A percentile compares a stretch with the other conserved stretches of the same genome.
Conservation (phyloP, 2,113 vertebrate genomes). For the Dasyornis broadbenti region DNA sequence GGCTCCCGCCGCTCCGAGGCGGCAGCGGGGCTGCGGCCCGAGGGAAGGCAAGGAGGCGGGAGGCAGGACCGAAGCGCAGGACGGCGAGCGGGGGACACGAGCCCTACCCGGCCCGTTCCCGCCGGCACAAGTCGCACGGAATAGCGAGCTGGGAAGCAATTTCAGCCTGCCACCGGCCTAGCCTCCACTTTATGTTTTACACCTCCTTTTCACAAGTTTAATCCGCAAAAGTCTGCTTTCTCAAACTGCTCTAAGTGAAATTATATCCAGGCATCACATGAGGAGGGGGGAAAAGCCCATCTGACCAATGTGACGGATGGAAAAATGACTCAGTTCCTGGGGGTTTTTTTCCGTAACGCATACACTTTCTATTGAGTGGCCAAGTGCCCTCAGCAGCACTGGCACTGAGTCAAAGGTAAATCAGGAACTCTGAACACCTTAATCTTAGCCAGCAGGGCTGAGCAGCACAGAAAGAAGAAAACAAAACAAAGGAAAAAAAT, state of each 20-base stretch:
- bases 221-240: background rate
- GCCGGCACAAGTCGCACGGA: background rate
- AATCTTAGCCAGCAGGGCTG: background rate
- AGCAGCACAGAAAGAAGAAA: background rate
- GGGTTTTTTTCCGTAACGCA: background rate
- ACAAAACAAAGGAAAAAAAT: background rate
- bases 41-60: background rate
- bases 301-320: background rate
- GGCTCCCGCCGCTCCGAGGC: background rate
- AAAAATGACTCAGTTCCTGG: background rate
- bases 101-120: background rate
- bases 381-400: background rate
- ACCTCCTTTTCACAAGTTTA: background rate
- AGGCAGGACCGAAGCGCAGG: fast-evolving
- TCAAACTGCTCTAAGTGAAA: background rate
- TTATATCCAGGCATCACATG: background rate
- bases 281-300: background rate
- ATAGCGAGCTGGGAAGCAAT: background rate
- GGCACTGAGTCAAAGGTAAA: background rate
- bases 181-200: background rate
- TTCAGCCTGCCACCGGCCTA: background rate
- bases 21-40: background rate
- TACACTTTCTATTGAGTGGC: background rate
- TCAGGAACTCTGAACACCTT: background rate
- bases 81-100: background rate